Evolutionary conservation across 1,140 invertebrate species (phyloP), one percentile per base, ranked within the genome.

Genomic region (Ptiloglossa arizonensis): DNA sequence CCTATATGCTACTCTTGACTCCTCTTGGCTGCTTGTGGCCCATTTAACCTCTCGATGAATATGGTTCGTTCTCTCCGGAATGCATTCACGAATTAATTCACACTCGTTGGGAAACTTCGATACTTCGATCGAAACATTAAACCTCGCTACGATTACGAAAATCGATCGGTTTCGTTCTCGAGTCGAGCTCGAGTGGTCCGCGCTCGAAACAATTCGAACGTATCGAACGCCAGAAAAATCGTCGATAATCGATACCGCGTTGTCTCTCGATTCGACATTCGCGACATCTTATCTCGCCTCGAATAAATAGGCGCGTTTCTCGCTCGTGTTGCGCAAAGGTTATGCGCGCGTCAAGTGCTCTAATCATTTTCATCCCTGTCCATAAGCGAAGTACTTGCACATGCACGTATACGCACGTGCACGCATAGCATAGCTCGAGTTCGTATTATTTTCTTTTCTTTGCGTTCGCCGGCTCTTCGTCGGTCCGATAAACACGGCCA

Each of bases 151-250:
- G 5, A 5, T 2, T 4, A 48, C 19, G 19, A 19, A 19, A 6
- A 5, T 48, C 85, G 86, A 85, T 78, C n/a, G n/a, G n/a, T n/a
- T n/a, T n/a, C n/a, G n/a, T n/a, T n/a, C n/a, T n/a, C n/a, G n/a
- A n/a, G n/a, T n/a, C n/a, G n/a, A n/a, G n/a, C n/a, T 79, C 75
- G 82, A 83, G 76, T 83, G 85, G 86, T 87, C 69, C 87, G 87
- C 83, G 87, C 81, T 75, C 86, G 81, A 83, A 84, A 80, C 80
- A 68, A 74, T 71, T 77, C 82, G 79, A 0, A 67, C 19, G 5
- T 41, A 83, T 78, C 63, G 63, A 63, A 41, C 9, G 9, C 8
- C 41, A 27, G 3, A 56, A 17, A 48, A 48, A 48, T 48, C 46
- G 46, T 48, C 46, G 46, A 48, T n/a, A 1, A 2, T n/a, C 46